These are phyloP conservation scores for Drosophila cyrtoloma DNA, from an alignment of 2,888 invertebrate species.

Conservation along the genomic window DNA sequence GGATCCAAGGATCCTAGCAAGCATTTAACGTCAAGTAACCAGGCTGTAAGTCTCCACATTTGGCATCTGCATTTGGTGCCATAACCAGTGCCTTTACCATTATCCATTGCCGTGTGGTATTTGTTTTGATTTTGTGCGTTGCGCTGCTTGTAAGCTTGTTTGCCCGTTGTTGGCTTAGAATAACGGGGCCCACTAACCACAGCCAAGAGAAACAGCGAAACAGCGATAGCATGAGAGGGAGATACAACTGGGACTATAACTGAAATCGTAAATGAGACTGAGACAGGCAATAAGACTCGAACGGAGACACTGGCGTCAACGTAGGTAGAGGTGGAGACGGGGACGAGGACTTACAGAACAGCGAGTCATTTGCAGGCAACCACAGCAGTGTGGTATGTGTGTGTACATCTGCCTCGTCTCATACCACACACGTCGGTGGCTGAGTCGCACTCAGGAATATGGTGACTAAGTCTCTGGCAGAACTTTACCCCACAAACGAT, in stretches of 20 bases:
- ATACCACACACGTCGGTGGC: background rate
- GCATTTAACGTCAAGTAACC: background rate
- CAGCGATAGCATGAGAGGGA: background rate
- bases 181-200: constrained; percentile 13
- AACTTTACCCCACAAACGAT: constrained; percentile 2
- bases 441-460: background rate
- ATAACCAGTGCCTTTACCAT: constrained; percentile 8
- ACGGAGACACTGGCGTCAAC: too few relatives aligned
- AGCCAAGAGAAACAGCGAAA: background rate
- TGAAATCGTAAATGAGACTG: background rate
- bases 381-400: constrained; percentile 16
- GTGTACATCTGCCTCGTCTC: background rate
- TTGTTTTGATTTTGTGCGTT: constrained; percentile 68
- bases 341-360: constrained; percentile 7
- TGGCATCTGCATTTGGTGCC: constrained; percentile 26
- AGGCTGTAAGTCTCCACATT: background rate
- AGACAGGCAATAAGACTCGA: background rate
- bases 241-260: background rate
- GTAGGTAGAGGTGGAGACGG: background rate
- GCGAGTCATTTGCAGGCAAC: constrained; percentile 35
- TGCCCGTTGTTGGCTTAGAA: constrained; percentile 31
- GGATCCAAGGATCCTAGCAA: background rate
- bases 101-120: constrained; percentile 41
- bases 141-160: constrained; percentile 43
- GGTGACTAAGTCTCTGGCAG: constrained; percentile 13